These are phyloP conservation scores for Scaptomyza caliginosa DNA, from an alignment of 2,888 invertebrate genomes.

Conservation along the genomic window DNA sequence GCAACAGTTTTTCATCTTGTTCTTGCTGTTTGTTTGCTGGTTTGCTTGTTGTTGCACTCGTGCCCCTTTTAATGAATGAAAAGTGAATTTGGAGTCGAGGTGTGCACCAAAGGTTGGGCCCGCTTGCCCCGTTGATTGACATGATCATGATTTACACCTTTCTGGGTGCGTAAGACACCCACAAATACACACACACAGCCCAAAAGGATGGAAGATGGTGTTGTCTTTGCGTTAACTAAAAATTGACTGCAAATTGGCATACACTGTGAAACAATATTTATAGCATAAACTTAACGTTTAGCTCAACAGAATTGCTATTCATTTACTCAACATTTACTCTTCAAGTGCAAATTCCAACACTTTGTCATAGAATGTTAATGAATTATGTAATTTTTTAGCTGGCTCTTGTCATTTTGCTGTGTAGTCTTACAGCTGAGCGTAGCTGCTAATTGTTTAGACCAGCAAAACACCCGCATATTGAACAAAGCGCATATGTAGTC, in stretches of 20 bases:
- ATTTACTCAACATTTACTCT: not conserved
- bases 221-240: slow-evolving; percentile 12
- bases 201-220: not conserved
- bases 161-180: slow-evolving; percentile 79
- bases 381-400: slow-evolving; percentile 14
- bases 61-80: slow-evolving; percentile 71
- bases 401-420: slow-evolving; percentile 1
- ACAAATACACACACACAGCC: slow-evolving; percentile 32
- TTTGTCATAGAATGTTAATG: slow-evolving; percentile 3
- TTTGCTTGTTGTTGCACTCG: slow-evolving; percentile 34
- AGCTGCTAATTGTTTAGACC: slow-evolving; percentile 60
- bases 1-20: slow-evolving; percentile 69
- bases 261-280: slow-evolving; percentile 12
- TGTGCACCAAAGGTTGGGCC: slow-evolving; percentile 64
- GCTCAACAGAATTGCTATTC: too few species aligned
- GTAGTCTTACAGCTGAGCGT: slow-evolving; percentile 14
- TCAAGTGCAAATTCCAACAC: not conserved
- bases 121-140: slow-evolving; percentile 77
- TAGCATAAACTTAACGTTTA: too few species aligned
- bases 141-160: slow-evolving; percentile 84
- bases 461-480: slow-evolving; percentile 70
- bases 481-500: slow-evolving; percentile 1
- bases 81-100: slow-evolving; percentile 70
- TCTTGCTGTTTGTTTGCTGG: slow-evolving; percentile 21
- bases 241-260: slow-evolving; percentile 55